These are phyloP conservation scores for Saccopteryx leptura DNA, from an alignment of 2,113 vertebrate genomes.

Conservation along the genomic window DNA sequence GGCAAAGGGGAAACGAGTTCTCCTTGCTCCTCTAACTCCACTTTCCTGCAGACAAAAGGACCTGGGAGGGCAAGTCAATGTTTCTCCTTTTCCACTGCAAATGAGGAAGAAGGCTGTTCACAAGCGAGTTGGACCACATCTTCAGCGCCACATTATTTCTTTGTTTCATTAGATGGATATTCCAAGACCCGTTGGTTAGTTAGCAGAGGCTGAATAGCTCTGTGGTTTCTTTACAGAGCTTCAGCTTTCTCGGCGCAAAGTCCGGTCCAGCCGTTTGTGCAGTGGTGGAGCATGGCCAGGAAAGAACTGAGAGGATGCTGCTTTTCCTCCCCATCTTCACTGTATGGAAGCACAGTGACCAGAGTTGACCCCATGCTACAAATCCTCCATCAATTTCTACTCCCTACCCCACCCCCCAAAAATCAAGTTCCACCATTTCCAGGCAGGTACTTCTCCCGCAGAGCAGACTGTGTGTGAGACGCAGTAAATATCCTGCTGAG, in stretches of 20 bases:
- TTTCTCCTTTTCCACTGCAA: not conserved
- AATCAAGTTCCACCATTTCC: not conserved
- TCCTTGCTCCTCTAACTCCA: not conserved
- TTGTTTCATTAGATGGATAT: constrained; percentile 66
- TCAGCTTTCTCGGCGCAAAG: constrained; percentile 63
- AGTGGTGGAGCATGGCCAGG: constrained; percentile 53
- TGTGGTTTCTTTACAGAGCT: constrained; percentile 46
- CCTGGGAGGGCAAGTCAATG: not conserved
- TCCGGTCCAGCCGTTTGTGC: constrained; percentile 77
- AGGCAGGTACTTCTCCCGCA: not conserved
- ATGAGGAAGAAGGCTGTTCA: not conserved
- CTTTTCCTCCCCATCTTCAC: constrained; percentile 15
- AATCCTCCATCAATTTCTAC: constrained; percentile 56
- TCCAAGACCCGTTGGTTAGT: constrained; percentile 65
- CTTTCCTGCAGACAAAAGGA: not conserved
- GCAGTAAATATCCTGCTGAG: not conserved
- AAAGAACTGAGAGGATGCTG: constrained; percentile 61
- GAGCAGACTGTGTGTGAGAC: not conserved
- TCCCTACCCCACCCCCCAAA: not conserved
- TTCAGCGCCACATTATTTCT: constrained; percentile 29
- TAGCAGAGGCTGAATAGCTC: constrained; percentile 55
- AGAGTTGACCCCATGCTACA: not conserved
- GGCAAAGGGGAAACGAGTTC: not conserved
- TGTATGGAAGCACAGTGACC: constrained; percentile 62
- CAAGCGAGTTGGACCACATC: not conserved